Conservation (phyloP, 2,113 vertebrate genomes). For the Sebastes schlegelii region DNA sequence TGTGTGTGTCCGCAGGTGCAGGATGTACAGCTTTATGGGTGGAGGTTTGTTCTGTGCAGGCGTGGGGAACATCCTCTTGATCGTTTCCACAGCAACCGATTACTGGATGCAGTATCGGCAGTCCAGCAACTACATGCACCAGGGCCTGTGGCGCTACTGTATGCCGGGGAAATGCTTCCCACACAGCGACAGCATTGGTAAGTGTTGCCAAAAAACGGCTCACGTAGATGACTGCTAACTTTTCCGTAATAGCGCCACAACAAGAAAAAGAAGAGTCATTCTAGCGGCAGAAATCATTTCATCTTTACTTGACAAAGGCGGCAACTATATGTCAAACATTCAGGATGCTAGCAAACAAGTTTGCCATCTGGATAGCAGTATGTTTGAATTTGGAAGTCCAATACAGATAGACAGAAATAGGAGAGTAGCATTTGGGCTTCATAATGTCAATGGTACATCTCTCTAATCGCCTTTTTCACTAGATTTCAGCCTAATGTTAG, state of each 20-base stretch:
- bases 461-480: not conserved
- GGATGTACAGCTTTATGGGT: constrained; percentile 86
- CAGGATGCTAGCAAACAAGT: no score
- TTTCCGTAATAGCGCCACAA: no score
- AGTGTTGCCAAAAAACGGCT: constrained; percentile 1
- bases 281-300: not conserved
- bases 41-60: constrained; percentile 84
- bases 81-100: constrained; percentile 88
- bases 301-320: not conserved
- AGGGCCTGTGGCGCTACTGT: constrained; percentile 83
- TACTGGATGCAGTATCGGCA: constrained; percentile 85
- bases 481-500: not conserved
- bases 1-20: constrained; percentile 73
- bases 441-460: not conserved
- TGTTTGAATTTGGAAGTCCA: not conserved
- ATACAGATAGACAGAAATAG: not conserved
- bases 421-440: not conserved
- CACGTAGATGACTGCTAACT: not conserved
- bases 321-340: not conserved
- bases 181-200: constrained; percentile 78
- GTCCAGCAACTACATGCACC: constrained; percentile 83
- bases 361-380: not conserved
- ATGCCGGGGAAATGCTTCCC: constrained; percentile 80
- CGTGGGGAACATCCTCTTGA: constrained; percentile 84
- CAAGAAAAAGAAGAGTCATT: not conserved